Base-by-base conservation (phyloP, 2,888 invertebrate genomes). In the Electrophaes corylata region DNA sequence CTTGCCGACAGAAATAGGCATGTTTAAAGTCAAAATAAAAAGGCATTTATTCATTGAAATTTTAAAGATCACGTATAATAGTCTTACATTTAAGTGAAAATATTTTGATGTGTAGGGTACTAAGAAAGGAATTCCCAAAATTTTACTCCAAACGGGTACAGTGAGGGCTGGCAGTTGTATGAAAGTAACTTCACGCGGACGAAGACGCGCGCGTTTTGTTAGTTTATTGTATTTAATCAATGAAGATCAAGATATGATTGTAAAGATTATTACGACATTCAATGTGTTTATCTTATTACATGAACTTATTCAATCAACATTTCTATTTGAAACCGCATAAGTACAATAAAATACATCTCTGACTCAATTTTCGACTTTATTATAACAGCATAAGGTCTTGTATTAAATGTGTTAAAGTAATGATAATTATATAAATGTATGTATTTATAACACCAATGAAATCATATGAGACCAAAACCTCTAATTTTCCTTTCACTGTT, bases 401-500 rank as follows among this genome's bases (percentile, higher is more conserved):
- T 60, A 57, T 58, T 14, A 39, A 49, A 46, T 35, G 37, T 43
- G 33, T 31, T 40, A 31, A 45, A 33, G 37, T 6, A 5, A 18
- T 19, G 20, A 45, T 48, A 59, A 63, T 50, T 14, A 59, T 53
- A 45, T 64, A 45, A 46, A 56, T 39, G 43, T 57, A 60, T 55
- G 43, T 57, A 72, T 75, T 70, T 68, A 75, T 75, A 70, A 68
- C 67, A 68, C 65, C 73, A 73, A 78, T 80, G 76, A 70, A 75
- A 73, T 69, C 75, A 73, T 76, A 71, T 77, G 79, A 80, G 78
- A 72, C 71, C 61, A 67, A 57, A 77, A 73, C 76, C 70, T 73
- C 76, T 79, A 79, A 83, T 83, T 84, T 83, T 83, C 86, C 89
- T 88, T 87, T 89, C 87, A 86, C 88, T 83, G 69, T 68, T 72